Percentiles rank a stretch among this genome's conserved stretches.
phyloP scores from a whole-genome alignment of 23 tunicate genomes.

The Aplidium turbinatum region DNA sequence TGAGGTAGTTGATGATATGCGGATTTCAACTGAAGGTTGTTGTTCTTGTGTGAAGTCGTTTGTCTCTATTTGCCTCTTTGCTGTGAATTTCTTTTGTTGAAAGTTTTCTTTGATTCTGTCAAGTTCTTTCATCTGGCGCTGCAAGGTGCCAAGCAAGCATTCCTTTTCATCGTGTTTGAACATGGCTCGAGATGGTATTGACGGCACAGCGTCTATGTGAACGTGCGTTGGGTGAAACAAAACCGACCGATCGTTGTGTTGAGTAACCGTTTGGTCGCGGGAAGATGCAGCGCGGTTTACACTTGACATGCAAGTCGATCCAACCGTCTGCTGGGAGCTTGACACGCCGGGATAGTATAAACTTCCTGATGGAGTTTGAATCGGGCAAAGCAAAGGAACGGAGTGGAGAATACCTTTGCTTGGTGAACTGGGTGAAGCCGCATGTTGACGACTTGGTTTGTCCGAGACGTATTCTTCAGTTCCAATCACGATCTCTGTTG shows the following conservation, averaged over 20 bases:
- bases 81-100: constrained; percentile 24
- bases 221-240: too few species aligned
- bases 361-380: constrained; percentile 90
- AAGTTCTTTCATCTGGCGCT: constrained; percentile 76
- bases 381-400: constrained; percentile 61
- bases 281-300: background rate
- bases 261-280: background rate
- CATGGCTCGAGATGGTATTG: constrained; percentile 5
- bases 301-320: background rate
- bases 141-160: constrained; percentile 45
- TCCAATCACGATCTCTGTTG: constrained; percentile 25
- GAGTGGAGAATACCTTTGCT: constrained; percentile 25
- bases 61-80: too few species aligned
- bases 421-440: background rate
- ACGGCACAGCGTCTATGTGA: constrained; percentile 1
- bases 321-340: background rate
- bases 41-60: too few species aligned
- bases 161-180: constrained; percentile 39
- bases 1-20: background rate
- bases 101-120: constrained; percentile 64
- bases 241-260: background rate
- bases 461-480: background rate
- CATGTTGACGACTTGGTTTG: background rate
- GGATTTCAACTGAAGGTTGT: too few species aligned
- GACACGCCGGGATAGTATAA: constrained; percentile 70